A percentile compares a stretch with the other conserved stretches of the same genome.
These are phyloP conservation scores for Aproaerema taeniolella DNA, from an alignment of 2,888 invertebrate genomes.

Conservation along the genomic window DNA sequence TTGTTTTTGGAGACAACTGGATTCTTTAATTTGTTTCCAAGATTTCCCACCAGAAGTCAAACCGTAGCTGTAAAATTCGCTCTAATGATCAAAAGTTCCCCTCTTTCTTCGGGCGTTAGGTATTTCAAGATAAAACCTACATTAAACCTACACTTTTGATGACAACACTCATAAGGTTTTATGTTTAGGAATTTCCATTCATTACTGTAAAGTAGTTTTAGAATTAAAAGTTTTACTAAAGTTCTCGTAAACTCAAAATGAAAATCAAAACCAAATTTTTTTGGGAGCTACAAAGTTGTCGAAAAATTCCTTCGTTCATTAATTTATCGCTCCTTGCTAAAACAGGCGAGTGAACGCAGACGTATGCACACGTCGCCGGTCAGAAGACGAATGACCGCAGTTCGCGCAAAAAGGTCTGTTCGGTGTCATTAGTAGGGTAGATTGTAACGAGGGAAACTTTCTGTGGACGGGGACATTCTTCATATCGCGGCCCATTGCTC, in stretches of 20 bases:
- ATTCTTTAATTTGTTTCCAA: constrained; percentile 27
- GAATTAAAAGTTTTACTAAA: no score
- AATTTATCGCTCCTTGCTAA: neutral
- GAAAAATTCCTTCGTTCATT: no score
- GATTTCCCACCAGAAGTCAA: constrained; percentile 4
- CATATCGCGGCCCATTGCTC: constrained; percentile 56
- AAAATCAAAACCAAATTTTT: no score
- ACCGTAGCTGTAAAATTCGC: neutral
- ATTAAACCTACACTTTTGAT: no score
- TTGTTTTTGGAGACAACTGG: constrained; percentile 36
- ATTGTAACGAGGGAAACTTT: constrained; percentile 54
- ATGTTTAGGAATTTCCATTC: no score
- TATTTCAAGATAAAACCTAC: no score
- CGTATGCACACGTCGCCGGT: constrained; percentile 53
- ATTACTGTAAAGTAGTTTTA: no score
- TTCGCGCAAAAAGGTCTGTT: constrained; percentile 62
- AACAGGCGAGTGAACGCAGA: constrained; percentile 10
- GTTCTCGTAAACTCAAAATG: no score
- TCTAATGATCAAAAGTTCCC: neutral
- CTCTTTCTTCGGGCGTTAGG: neutral
- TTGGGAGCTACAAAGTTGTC: no score
- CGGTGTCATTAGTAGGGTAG: constrained; percentile 62
- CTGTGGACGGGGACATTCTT: constrained; percentile 53
- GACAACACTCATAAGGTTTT: no score
- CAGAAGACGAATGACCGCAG: constrained; percentile 64